These are phyloP conservation scores for Enteromius radiatus DNA, from an alignment of 2,797 vertebrate genomes.

Conservation along the genomic window DNA sequence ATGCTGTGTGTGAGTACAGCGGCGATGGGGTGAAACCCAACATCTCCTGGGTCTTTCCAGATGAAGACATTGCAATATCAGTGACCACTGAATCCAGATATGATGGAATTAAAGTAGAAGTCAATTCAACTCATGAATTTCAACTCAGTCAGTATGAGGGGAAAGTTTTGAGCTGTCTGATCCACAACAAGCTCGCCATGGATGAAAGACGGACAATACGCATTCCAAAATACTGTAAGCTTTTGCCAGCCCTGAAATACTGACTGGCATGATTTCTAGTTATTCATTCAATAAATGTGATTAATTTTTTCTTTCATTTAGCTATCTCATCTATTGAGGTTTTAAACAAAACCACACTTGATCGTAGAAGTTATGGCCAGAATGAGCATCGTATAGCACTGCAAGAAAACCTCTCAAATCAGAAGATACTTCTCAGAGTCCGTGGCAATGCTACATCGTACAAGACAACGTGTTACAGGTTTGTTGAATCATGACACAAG, in stretches of 20 bases:
- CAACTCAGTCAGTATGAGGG: conserved; percentile 70
- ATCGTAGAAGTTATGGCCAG: conserved; percentile 49
- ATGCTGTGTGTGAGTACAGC: conserved; percentile 71
- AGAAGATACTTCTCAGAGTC: conserved; percentile 72
- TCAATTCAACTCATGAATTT: conserved; percentile 70
- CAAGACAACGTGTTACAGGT: conserved; percentile 74
- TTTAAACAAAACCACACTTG: conserved; percentile 69
- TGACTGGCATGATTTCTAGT: neutral
- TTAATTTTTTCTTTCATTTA: conserved; percentile 54
- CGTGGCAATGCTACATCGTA: conserved; percentile 69
- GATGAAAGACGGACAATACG: conserved; percentile 62
- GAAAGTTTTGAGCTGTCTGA: conserved; percentile 71
- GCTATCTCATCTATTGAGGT: conserved; percentile 74
- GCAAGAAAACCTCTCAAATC: conserved; percentile 62
- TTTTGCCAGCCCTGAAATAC: neutral
- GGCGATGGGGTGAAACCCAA: conserved; percentile 57
- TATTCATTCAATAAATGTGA: neutral
- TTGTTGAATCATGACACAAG: conserved; percentile 52
- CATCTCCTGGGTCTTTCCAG: conserved; percentile 73
- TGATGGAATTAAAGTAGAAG: conserved; percentile 54
- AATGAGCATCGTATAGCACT: conserved; percentile 63
- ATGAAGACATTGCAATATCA: conserved; percentile 56
- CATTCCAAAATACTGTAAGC: conserved; percentile 76
- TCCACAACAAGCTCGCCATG: conserved; percentile 53
- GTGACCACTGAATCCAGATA: conserved; percentile 43